Conservation (phyloP, 1,140 invertebrate genomes). For the Drosophila trapezifrons region DNA sequence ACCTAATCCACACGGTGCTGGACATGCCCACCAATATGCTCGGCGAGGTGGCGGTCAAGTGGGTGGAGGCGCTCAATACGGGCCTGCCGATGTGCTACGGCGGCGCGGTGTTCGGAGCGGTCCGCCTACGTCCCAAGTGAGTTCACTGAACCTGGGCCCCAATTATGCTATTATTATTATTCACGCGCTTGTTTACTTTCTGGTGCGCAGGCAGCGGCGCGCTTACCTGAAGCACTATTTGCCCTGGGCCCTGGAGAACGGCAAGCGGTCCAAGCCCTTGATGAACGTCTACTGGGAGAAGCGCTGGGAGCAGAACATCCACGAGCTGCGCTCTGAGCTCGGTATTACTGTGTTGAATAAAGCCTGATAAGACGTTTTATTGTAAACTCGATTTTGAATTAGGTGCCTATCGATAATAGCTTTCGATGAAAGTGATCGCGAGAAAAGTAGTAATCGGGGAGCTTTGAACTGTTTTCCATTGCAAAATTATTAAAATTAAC, state of each 20-base stretch:
- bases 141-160: conserved; percentile 29
- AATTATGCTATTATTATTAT: conserved; percentile 23
- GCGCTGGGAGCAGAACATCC: conserved; percentile 94
- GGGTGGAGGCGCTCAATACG: conserved; percentile 97
- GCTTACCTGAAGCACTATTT: conserved; percentile 92
- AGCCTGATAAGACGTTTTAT: conserved; percentile 18
- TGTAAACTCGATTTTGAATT: conserved; percentile 4
- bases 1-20: conserved; percentile 95
- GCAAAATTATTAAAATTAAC: not conserved
- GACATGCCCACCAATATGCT: conserved; percentile 98
- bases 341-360: conserved; percentile 86
- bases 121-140: conserved; percentile 91
- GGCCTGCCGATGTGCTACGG: conserved; percentile 95
- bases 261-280: conserved; percentile 88
- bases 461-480: not conserved
- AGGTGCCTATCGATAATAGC: not conserved
- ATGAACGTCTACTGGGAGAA: conserved; percentile 96
- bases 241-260: conserved; percentile 95
- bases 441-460: not conserved
- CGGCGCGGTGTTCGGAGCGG: conserved; percentile 94
- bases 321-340: conserved; percentile 91
- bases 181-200: conserved; percentile 62
- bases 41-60: conserved; percentile 96
- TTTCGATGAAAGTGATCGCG: conserved; percentile 11
- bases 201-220: conserved; percentile 88